Conservation (phyloP, 2,113 vertebrate species). For the Hippocampus barbouri region DNA sequence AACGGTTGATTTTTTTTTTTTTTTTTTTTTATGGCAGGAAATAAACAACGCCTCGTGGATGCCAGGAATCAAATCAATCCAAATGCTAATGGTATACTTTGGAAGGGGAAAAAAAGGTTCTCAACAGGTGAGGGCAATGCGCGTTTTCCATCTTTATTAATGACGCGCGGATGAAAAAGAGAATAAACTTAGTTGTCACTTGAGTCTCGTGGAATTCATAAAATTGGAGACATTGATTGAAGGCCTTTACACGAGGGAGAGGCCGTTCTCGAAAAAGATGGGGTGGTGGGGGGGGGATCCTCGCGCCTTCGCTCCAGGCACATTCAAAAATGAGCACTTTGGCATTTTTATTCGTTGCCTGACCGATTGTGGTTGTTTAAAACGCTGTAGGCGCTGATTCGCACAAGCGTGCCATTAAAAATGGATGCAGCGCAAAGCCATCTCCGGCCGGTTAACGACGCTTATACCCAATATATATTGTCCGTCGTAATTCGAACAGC, state of each 20-base stretch:
- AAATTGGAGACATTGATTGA: neutral
- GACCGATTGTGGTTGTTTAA: conserved; percentile 33
- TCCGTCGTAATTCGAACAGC: neutral
- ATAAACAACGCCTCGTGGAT: conserved; percentile 21
- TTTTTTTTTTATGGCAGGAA: neutral
- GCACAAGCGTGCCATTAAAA: conserved; percentile 31
- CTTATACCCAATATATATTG: conserved; percentile 8
- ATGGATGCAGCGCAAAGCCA: conserved; percentile 4
- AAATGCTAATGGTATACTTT: conserved; percentile 10
- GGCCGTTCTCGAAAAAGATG: neutral
- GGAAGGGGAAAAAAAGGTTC: conserved; percentile 6
- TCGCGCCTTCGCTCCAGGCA: conserved; percentile 24
- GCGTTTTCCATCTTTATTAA: conserved; percentile 9
- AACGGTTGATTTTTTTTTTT: neutral
- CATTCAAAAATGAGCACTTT: conserved; percentile 28
- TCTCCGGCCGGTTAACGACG: conserved; percentile 6
- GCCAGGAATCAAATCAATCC: conserved; percentile 21
- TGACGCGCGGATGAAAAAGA: neutral
- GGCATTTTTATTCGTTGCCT: conserved; percentile 33
- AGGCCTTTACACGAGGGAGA: neutral
- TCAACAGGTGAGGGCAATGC: neutral
- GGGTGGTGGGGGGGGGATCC: neutral
- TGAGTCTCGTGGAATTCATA: neutral
- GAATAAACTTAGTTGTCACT: neutral
- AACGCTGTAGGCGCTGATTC: conserved; percentile 33